phyloP scores from a whole-genome alignment of 2,797 vertebrate species.

The Anabas testudineus region DNA sequence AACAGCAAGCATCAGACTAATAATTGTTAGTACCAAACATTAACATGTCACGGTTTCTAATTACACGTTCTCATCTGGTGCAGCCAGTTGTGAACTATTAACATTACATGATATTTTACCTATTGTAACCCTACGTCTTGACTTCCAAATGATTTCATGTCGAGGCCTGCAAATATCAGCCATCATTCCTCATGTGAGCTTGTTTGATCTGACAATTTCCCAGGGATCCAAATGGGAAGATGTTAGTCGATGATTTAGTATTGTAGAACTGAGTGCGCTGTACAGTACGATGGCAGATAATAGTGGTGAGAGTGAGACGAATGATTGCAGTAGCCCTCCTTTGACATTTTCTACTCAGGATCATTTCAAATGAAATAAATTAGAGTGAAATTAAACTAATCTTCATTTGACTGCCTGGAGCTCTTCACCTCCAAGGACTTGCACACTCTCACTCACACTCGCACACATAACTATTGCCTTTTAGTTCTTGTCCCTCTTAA shows the following conservation, averaged over 20 bases:
- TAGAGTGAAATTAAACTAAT: constrained; percentile 60
- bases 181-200: neutral
- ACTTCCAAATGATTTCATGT: neutral
- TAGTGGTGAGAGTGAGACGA: constrained; percentile 41
- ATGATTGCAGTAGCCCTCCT: constrained; percentile 54
- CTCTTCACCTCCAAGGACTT: constrained; percentile 49
- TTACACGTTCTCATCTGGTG: neutral
- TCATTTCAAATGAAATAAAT: constrained; percentile 62
- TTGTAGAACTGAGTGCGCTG: constrained; percentile 35
- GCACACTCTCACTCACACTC: constrained; percentile 21
- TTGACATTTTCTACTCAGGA: constrained; percentile 48
- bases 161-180: neutral
- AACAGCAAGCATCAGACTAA: neutral
- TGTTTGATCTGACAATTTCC: constrained; percentile 14
- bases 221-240: constrained; percentile 18
- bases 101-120: neutral
- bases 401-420: constrained; percentile 51
- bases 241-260: constrained; percentile 29
- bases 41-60: neutral
- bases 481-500: constrained; percentile 29
- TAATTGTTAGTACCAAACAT: neutral
- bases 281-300: constrained; percentile 50
- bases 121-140: neutral
- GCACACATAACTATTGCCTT: constrained; percentile 21
- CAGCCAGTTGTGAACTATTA: constrained; percentile 4